Conservation (phyloP, 2,797 vertebrate genomes). For the Chaetodon trifasciatus region DNA sequence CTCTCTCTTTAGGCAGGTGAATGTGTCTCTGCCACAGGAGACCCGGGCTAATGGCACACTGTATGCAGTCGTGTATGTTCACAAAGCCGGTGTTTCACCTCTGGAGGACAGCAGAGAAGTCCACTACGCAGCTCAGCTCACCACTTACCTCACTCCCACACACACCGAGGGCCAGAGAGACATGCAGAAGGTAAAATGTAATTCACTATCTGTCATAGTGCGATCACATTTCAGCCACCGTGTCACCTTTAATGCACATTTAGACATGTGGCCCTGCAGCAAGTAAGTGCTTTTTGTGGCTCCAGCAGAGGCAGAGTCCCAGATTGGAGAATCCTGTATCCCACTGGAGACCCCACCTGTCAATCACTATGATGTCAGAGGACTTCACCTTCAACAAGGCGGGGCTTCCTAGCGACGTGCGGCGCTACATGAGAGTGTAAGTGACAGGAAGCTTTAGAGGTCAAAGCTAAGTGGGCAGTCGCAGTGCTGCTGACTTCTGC, state of each 20-base stretch:
- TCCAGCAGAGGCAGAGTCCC: slow-evolving; percentile 48
- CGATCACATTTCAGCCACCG: slow-evolving; percentile 7
- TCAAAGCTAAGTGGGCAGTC: slow-evolving; percentile 28
- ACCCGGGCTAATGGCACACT: slow-evolving; percentile 92
- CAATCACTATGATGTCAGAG: slow-evolving; percentile 94
- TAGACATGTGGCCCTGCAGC: not conserved
- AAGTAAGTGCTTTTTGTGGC: slow-evolving; percentile 24
- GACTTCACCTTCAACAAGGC: slow-evolving; percentile 93
- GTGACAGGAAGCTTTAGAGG: slow-evolving; percentile 65
- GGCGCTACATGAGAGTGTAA: slow-evolving; percentile 96
- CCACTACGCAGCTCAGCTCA: slow-evolving; percentile 91
- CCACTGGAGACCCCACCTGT: slow-evolving; percentile 93
- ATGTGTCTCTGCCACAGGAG: slow-evolving; percentile 91
- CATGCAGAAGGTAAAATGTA: slow-evolving; percentile 80
- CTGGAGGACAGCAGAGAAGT: slow-evolving; percentile 94
- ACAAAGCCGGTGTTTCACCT: slow-evolving; percentile 90
- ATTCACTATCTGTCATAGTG: not conserved
- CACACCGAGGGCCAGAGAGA: slow-evolving; percentile 83
- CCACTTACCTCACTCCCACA: slow-evolving; percentile 89
- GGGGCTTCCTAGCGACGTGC: slow-evolving; percentile 93
- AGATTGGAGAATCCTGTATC: slow-evolving; percentile 81
- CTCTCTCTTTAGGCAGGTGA: slow-evolving; percentile 87
- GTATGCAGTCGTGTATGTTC: slow-evolving; percentile 93
- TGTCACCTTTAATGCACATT: not conserved
- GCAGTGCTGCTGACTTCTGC: slow-evolving; percentile 36